These are phyloP conservation scores for Eublepharis macularius DNA, from an alignment of 2,113 vertebrate species.

Conservation along the genomic window DNA sequence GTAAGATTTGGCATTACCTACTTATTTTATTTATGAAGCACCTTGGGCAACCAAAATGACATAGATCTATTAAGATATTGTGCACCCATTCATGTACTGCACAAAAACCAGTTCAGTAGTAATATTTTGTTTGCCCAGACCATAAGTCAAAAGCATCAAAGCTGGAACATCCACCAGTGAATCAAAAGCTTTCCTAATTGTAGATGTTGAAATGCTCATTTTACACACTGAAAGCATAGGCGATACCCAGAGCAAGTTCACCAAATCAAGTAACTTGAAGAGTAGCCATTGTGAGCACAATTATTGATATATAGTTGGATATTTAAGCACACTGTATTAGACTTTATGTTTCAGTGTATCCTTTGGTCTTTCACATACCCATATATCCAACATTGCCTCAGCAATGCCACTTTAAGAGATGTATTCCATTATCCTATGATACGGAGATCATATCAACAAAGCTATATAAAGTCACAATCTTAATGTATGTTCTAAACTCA, in stretches of 20 bases:
- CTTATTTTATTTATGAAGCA: background rate
- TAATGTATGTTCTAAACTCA: too few relatives aligned
- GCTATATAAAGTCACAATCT: too few relatives aligned
- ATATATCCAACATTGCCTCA: too few relatives aligned
- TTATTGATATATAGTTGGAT: background rate
- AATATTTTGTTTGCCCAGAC: background rate
- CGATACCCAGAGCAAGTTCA: background rate
- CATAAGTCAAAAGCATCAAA: background rate
- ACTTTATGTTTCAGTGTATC: background rate
- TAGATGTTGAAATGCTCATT: too few relatives aligned
- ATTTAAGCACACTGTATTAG: background rate
- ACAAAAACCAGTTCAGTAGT: background rate
- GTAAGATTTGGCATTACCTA: too few relatives aligned
- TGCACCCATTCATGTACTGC: background rate
- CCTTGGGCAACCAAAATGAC: background rate
- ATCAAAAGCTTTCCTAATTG: background rate
- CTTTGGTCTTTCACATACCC: too few relatives aligned
- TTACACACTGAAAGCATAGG: background rate
- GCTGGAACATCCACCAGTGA: background rate
- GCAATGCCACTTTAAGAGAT: too few relatives aligned
- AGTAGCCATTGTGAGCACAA: background rate
- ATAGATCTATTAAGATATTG: background rate
- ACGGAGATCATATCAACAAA: too few relatives aligned
- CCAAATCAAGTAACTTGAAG: background rate
- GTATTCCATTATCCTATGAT: too few relatives aligned